phyloP scores from a whole-genome alignment of 2,113 vertebrate genomes.

The Odontesthes bonariensis region DNA sequence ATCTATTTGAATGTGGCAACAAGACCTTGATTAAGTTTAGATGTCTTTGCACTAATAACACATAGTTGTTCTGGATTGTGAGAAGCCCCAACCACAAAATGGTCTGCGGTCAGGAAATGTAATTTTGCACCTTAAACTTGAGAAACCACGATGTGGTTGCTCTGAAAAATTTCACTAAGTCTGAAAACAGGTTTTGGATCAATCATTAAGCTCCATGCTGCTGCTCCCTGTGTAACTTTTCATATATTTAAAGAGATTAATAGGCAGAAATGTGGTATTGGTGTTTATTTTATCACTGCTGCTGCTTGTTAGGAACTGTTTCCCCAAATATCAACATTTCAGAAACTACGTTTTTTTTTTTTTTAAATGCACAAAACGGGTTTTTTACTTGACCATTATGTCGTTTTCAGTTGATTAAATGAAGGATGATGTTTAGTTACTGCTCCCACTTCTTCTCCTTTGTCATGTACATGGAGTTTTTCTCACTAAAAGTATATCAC shows the following conservation, averaged over 20 bases:
- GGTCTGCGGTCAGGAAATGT: constrained; percentile 24
- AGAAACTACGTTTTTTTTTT: too few species aligned
- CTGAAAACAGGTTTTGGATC: constrained; percentile 19
- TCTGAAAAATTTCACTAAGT: constrained; percentile 21
- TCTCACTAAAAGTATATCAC: too few species aligned
- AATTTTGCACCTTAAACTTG: constrained; percentile 37
- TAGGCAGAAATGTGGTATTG: constrained; percentile 8
- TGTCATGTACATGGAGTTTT: too few species aligned
- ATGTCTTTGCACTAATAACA: constrained; percentile 21
- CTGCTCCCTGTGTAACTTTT: constrained; percentile 5
- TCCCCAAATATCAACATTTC: too few species aligned
- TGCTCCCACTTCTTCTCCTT: neutral
- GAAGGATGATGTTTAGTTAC: too few species aligned
- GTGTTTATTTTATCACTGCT: neutral
- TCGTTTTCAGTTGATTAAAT: too few species aligned
- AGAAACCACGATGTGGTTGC: constrained; percentile 12
- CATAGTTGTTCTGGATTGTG: constrained; percentile 12
- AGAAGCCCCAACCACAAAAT: constrained; percentile 13
- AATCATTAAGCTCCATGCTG: neutral
- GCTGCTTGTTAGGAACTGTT: too few species aligned
- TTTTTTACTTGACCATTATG: too few species aligned
- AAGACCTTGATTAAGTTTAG: neutral
- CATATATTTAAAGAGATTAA: constrained; percentile 9
- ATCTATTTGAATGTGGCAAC: constrained; percentile 15
- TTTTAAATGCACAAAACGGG: too few species aligned